phyloP scores from a whole-genome alignment of 2,113 vertebrate species.

The Planiliza haematocheilus region DNA sequence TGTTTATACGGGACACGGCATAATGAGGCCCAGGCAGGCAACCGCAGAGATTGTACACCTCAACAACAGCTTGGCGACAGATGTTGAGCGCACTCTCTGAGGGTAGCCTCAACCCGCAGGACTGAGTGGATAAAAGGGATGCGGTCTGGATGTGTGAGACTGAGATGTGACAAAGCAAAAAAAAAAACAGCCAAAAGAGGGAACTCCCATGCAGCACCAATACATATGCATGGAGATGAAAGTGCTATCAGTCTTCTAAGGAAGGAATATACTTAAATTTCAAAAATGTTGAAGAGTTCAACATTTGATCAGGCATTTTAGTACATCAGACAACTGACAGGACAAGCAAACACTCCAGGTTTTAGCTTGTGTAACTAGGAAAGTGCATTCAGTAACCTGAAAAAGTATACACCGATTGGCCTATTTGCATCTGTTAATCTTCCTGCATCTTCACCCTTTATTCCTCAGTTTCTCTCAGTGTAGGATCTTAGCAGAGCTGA shows the following conservation, averaged over 20 bases:
- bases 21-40: constrained; percentile 60
- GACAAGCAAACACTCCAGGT: too few species aligned
- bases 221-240: too few species aligned
- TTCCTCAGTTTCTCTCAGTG: constrained; percentile 3
- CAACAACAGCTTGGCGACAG: constrained; percentile 84
- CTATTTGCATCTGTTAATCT: too few species aligned
- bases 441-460: not conserved
- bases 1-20: constrained; percentile 82
- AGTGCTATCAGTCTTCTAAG: too few species aligned
- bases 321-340: too few species aligned
- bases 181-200: not conserved
- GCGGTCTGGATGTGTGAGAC: constrained; percentile 14
- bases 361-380: too few species aligned
- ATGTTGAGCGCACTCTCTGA: constrained; percentile 78
- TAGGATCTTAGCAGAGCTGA: constrained; percentile 5
- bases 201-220: too few species aligned
- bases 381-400: too few species aligned
- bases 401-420: too few species aligned
- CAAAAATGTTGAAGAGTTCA: too few species aligned
- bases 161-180: constrained; percentile 2
- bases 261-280: too few species aligned
- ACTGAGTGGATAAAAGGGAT: constrained; percentile 82
- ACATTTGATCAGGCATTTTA: too few species aligned
- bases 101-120: constrained; percentile 71
- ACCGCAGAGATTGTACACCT: constrained; percentile 75